Evolutionary conservation across 2,888 invertebrate species (phyloP).

Genomic region (Macropis europaea): DNA sequence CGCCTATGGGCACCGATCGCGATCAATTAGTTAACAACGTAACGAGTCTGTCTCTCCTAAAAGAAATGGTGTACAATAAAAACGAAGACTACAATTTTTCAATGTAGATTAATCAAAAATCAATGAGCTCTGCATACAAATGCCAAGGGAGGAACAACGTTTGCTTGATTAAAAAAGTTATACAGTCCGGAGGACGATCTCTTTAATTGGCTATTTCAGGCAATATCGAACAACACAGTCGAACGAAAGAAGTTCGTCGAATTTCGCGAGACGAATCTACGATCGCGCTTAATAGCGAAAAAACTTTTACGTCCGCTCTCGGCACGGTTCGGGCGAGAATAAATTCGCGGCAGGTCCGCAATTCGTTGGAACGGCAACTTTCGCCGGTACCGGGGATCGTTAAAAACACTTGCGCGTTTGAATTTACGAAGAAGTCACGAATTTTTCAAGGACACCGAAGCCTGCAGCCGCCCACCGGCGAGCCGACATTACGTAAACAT

Average conservation of each 20-base stretch:
- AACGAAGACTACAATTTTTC: too few relatives aligned
- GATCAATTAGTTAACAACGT: too few relatives aligned
- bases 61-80: too few relatives aligned
- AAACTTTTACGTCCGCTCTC: slow-evolving; percentile 18
- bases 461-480: not conserved
- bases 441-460: not conserved
- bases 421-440: not conserved
- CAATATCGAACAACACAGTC: not conserved
- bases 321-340: slow-evolving; percentile 9
- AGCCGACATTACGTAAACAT: slow-evolving; percentile 1
- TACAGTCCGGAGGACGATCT: not conserved
- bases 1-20: too few relatives aligned
- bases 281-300: not conserved
- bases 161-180: not conserved
- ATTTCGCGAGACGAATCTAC: slow-evolving; percentile 10
- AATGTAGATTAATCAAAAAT: too few relatives aligned
- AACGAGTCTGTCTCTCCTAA: too few relatives aligned
- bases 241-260: not conserved
- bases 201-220: slow-evolving; percentile 10
- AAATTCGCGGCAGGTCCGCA: too few relatives aligned
- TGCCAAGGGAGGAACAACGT: too few relatives aligned
- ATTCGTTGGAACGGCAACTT: not conserved
- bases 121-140: too few relatives aligned
- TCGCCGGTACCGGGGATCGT: not conserved
- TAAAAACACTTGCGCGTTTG: not conserved